Base-by-base conservation (phyloP, 1,140 invertebrate genomes). In the Bombus difficillimus region DNA sequence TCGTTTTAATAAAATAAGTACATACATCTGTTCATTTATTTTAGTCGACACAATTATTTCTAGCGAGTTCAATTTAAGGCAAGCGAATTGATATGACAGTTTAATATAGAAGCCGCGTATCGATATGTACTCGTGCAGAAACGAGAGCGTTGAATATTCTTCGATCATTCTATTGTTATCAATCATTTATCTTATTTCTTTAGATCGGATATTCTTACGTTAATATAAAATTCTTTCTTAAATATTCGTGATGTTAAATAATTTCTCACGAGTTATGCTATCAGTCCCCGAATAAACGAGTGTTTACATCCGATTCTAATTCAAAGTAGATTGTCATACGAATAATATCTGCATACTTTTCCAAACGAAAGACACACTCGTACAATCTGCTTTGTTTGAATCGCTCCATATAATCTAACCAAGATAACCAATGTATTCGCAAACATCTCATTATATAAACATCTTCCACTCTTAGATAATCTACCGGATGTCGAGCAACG, bases 361-460 rank as follows among this genome's bases (percentile, higher is more conserved):
- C 28, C 15, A 22, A 62, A n/a, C 59, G 10, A 62, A 34, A 37
- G 13, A 37, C 34, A 68, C 12, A 43, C 37, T 53, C 68, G 13
- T 10, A 37, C 68, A 18, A 39, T n/a, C 28, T n/a, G 1, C 34
- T 22, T 86, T 74, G 32, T 4, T 43, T 34, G 72, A 74, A 85
- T 73, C 59, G 37, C 34, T 57, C 1, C 8, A 15, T 22, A 22
- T 43, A 73, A 32, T 32, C n/a, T 8, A 8, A 10, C 28, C 18
- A 32, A 43, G 39, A 73, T 47, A 41, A 32, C 41, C n/a, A 3
- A 73, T 1, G 15, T 22, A 73, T 73, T 73, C n/a, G n/a, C 15
- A 73, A 73, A 73, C 72, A 47, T 34, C 57, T 66, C 22, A 43
- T 86, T 75, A 74, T 74, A 53, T 32, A 25, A 43, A 25, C 57